phyloP scores from a whole-genome alignment of 2,113 vertebrate genomes.

The Danionella cerebrum region DNA sequence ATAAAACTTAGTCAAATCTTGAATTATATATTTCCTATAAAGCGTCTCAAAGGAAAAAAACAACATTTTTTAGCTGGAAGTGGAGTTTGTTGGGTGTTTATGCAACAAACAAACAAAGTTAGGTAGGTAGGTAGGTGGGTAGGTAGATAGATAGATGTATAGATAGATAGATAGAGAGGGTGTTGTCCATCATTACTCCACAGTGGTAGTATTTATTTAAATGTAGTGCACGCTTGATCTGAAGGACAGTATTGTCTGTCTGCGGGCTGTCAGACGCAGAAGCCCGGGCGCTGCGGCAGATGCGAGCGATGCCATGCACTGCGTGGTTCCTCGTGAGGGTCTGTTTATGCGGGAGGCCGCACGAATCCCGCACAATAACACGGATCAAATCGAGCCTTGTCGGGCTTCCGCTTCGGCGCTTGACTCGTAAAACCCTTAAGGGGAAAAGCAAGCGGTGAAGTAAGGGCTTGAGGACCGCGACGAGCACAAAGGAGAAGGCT shows the following conservation, averaged over 20 bases:
- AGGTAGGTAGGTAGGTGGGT: too few species aligned
- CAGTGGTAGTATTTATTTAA: too few species aligned
- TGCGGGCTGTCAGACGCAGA: slow-evolving; percentile 30
- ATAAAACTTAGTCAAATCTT: too few species aligned
- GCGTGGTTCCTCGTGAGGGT: not conserved
- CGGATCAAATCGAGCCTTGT: not conserved
- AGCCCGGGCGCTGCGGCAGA: not conserved
- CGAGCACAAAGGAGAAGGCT: slow-evolving; percentile 24
- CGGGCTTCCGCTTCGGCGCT: not conserved
- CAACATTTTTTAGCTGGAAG: too few species aligned
- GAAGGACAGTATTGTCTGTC: not conserved
- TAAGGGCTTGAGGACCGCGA: not conserved
- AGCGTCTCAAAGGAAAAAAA: too few species aligned
- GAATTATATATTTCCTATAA: too few species aligned
- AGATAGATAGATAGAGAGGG: too few species aligned
- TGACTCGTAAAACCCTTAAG: not conserved
- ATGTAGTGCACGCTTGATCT: not conserved
- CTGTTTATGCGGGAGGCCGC: slow-evolving; percentile 18
- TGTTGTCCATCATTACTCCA: not conserved
- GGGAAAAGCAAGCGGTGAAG: not conserved
- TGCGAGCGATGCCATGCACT: not conserved
- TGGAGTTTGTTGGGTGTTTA: too few species aligned
- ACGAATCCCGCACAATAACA: not conserved
- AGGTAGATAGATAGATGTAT: too few species aligned
- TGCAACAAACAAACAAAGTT: too few species aligned